A percentile compares a stretch with the other conserved stretches of the same genome.
phyloP scores from a whole-genome alignment of 2,113 vertebrate genomes.

The Herpetotheres cachinnans region DNA sequence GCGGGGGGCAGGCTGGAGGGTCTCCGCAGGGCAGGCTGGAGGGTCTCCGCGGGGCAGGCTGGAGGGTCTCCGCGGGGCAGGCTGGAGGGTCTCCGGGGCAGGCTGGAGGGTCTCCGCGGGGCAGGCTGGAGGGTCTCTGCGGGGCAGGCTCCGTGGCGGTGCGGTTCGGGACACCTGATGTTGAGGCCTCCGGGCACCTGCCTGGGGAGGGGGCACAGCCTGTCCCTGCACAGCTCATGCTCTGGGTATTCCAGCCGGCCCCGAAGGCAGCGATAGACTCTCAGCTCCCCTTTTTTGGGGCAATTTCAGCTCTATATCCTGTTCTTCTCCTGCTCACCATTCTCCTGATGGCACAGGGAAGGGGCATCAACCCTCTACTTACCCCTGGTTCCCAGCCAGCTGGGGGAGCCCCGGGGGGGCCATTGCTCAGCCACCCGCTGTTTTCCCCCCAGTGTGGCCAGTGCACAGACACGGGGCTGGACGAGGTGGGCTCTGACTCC shows the following conservation, averaged over 20 bases:
- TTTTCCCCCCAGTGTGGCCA: not conserved
- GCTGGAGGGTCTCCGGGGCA: too few species aligned
- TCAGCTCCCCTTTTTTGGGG: fast-evolving
- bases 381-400: not conserved
- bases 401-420: not conserved
- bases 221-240: fast-evolving
- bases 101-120: too few species aligned
- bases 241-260: not conserved
- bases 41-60: too few species aligned
- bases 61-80: too few species aligned
- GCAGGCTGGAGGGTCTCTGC: not conserved
- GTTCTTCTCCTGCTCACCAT: not conserved
- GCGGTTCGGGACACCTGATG: not conserved
- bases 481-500: not conserved
- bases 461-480: not conserved
- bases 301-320: not conserved
- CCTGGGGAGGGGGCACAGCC: not conserved
- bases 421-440: not conserved
- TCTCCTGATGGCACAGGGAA: not conserved
- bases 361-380: not conserved
- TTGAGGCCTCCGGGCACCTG: not conserved
- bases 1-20: too few species aligned
- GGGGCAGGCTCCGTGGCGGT: fast-evolving
- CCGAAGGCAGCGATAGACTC: not conserved
- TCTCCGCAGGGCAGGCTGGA: too few species aligned